Conservation (phyloP, 2,888 invertebrate genomes). For the Oscheius sp. region DNA sequence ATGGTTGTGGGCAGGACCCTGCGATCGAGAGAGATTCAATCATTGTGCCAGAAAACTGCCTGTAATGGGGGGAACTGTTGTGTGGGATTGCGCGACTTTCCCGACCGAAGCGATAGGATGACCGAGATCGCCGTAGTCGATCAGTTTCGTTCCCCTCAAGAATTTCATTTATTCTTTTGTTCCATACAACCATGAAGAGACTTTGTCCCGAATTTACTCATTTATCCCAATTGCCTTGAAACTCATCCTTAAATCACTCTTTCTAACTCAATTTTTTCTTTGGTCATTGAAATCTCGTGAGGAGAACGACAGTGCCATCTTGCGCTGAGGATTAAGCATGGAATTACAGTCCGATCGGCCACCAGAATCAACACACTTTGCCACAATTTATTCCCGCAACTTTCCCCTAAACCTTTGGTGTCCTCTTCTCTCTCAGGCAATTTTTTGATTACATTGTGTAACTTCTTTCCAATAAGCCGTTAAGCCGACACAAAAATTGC, state of each 20-base stretch:
- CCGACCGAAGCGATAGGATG: constrained; percentile 2
- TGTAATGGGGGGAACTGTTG: background rate
- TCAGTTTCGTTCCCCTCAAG: constrained; percentile 10
- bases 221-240: no score
- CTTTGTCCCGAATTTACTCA: no score
- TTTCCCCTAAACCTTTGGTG: background rate
- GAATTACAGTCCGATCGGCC: constrained; percentile 18
- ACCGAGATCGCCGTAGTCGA: constrained; percentile 16
- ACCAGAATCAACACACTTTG: background rate
- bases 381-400: background rate
- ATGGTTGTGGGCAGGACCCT: background rate
- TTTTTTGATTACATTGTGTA: background rate
- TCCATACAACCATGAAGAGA: no score
- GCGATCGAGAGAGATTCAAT: background rate
- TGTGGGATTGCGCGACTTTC: background rate
- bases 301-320: constrained; percentile 1
- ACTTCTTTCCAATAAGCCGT: background rate
- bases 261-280: background rate
- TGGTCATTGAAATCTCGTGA: constrained; percentile 15
- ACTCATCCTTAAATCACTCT: no score
- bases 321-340: constrained; percentile 15
- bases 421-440: no score
- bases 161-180: background rate
- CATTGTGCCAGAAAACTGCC: constrained; percentile 18
- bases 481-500: background rate